Percentiles rank a stretch among this genome's conserved stretches.
Evolutionary conservation across 2,113 vertebrate species (phyloP).

Genomic region (Rhabdomys dilectus): DNA sequence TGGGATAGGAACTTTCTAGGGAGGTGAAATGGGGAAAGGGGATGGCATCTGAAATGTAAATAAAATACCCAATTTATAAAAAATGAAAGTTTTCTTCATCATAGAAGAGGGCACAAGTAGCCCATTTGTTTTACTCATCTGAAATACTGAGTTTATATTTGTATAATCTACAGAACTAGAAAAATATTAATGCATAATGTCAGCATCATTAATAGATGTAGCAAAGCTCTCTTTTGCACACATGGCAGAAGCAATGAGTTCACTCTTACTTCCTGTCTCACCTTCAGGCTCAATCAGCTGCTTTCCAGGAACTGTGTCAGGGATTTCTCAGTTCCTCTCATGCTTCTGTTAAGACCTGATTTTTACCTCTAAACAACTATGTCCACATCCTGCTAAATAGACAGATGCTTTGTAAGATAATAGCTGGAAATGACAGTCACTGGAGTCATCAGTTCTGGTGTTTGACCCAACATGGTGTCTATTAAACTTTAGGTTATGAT

Average conservation of each 20-base stretch:
- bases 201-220: constrained; percentile 15
- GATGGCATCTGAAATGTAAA: no score
- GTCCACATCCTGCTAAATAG: constrained; percentile 61
- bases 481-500: not conserved
- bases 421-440: constrained; percentile 60
- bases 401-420: constrained; percentile 57
- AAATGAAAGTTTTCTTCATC: not conserved
- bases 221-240: not conserved
- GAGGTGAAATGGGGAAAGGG: no score
- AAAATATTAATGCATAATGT: not conserved
- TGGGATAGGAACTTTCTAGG: no score
- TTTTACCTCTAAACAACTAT: constrained; percentile 73
- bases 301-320: constrained; percentile 59
- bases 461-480: not conserved
- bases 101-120: not conserved
- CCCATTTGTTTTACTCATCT: not conserved
- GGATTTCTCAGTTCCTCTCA: constrained; percentile 49
- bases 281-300: not conserved
- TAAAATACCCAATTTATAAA: no score
- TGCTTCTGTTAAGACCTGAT: constrained; percentile 30
- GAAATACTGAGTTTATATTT: not conserved
- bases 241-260: not conserved
- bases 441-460: constrained; percentile 29
- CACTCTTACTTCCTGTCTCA: constrained; percentile 5
- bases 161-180: not conserved